These are phyloP conservation scores for Seison nebaliae DNA, from an alignment of 1,140 invertebrate genomes.

Conservation along the genomic window DNA sequence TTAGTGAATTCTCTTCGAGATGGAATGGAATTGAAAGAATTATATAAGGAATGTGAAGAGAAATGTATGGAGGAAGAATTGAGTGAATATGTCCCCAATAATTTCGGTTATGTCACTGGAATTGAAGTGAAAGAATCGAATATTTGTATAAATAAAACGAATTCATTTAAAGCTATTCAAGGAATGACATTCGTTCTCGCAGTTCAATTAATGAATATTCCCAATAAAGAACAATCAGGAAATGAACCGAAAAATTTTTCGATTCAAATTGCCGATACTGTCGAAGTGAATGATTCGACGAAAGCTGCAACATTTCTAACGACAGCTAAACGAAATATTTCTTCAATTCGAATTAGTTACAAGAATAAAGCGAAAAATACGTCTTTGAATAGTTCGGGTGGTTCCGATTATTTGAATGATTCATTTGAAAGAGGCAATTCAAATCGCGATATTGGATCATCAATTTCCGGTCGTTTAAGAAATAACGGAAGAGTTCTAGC, in stretches of 20 bases:
- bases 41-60: slow-evolving; percentile 55
- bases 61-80: slow-evolving; percentile 58
- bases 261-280: slow-evolving; percentile 81
- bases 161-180: slow-evolving; percentile 15
- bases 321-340: slow-evolving; percentile 62
- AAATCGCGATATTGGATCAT: slow-evolving; percentile 73
- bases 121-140: slow-evolving; percentile 89
- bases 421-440: too few relatives aligned
- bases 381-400: too few relatives aligned
- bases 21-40: slow-evolving; percentile 34
- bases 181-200: slow-evolving; percentile 91
- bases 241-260: slow-evolving; percentile 66
- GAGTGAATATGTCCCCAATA: slow-evolving; percentile 69
- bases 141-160: slow-evolving; percentile 57
- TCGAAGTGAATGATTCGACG: slow-evolving; percentile 68
- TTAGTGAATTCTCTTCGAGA: slow-evolving; percentile 54
- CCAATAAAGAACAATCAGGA: slow-evolving; percentile 47
- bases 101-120: slow-evolving; percentile 47
- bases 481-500: background rate
- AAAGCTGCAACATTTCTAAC: slow-evolving; percentile 57
- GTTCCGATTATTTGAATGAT: too few relatives aligned
- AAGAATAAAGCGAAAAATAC: slow-evolving; percentile 74
- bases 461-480: slow-evolving; percentile 46
- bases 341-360: slow-evolving; percentile 79
- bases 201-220: slow-evolving; percentile 62